These are phyloP conservation scores for Incurvaria masculella DNA, from an alignment of 2,888 invertebrate genomes.

Conservation along the genomic window DNA sequence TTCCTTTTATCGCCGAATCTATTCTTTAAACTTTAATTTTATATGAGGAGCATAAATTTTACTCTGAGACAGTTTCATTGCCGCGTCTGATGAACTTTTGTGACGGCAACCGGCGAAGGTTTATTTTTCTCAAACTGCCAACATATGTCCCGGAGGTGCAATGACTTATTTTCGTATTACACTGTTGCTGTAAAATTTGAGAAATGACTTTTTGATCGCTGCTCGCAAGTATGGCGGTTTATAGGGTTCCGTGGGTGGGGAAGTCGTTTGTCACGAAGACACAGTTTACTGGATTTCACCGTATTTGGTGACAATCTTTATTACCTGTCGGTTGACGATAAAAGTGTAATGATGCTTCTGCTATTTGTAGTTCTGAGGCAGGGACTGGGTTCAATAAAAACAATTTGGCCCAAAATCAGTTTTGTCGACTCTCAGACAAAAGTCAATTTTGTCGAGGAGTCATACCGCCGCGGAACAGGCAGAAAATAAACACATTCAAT, in stretches of 20 bases:
- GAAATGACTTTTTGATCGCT: neutral
- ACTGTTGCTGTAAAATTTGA: neutral
- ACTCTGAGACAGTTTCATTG: neutral
- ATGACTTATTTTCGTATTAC: neutral
- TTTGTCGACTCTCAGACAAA: no score
- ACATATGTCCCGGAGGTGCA: neutral
- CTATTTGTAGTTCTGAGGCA: no score
- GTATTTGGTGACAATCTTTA: neutral
- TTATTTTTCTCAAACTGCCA: neutral
- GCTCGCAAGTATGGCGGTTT: neutral
- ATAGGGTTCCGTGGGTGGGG: neutral
- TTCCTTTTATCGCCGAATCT: neutral
- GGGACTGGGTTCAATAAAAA: no score
- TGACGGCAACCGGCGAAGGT: neutral
- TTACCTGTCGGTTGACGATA: no score
- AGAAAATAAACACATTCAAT: no score
- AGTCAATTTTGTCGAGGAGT: no score
- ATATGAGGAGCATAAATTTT: neutral
- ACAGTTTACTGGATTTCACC: neutral
- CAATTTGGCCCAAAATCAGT: no score
- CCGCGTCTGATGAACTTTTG: neutral
- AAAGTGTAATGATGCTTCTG: no score
- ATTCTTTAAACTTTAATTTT: neutral
- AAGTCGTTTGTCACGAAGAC: neutral
- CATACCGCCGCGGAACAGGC: no score